These are phyloP conservation scores for Platichthys stellatus DNA, from an alignment of 2,113 vertebrate species.

Conservation along the genomic window DNA sequence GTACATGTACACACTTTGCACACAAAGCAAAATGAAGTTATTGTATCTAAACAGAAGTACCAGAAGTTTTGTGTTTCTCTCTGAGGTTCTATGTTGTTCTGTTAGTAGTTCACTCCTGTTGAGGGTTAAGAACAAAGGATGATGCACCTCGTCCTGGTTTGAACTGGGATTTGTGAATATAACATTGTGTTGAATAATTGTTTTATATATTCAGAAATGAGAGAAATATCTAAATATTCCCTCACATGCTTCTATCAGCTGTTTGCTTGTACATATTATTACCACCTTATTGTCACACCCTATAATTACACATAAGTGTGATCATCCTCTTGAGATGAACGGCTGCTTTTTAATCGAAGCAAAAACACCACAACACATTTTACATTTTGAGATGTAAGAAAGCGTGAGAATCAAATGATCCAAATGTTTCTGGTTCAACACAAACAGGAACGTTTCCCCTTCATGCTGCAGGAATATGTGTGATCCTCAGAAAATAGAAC, in stretches of 20 bases:
- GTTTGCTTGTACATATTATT: conserved; percentile 1
- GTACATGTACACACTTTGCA: not conserved
- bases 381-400: too few species aligned
- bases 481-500: conserved; percentile 47
- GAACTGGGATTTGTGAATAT: not conserved
- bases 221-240: not conserved
- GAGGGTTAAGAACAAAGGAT: not conserved
- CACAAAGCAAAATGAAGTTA: not conserved
- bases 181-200: too few species aligned
- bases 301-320: not conserved
- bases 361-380: not conserved
- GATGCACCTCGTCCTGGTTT: not conserved
- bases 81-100: too few species aligned
- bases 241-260: conserved; percentile 2
- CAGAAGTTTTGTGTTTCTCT: not conserved
- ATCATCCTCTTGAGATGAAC: not conserved
- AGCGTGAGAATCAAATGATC: not conserved
- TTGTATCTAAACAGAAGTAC: not conserved
- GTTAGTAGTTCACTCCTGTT: too few species aligned
- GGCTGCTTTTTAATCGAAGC: not conserved
- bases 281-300: not conserved
- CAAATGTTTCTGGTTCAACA: not conserved
- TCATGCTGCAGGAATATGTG: conserved; percentile 2
- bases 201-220: not conserved
- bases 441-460: not conserved